Evolutionary conservation across 2,113 vertebrate species (phyloP).

Genomic region (Peucedramus taeniatus): DNA sequence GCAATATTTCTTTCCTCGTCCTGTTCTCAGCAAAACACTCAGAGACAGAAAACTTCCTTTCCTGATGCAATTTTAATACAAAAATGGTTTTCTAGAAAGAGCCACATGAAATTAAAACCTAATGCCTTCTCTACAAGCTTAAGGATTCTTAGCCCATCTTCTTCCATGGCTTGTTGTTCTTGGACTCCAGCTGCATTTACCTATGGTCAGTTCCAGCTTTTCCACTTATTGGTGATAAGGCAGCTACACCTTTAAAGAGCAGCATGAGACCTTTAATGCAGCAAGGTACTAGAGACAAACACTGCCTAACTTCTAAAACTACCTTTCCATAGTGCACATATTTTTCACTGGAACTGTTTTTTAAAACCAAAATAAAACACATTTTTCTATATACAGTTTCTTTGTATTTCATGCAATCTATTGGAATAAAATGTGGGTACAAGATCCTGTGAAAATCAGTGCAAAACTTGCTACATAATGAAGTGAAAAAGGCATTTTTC

Average conservation of each 20-base stretch:
- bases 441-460: background rate
- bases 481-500: conserved; percentile 14
- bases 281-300: background rate
- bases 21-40: background rate
- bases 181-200: background rate
- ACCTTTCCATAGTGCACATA: background rate
- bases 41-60: background rate
- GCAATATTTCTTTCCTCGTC: background rate
- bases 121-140: background rate
- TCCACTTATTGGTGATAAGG: background rate
- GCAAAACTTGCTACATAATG: conserved; percentile 3
- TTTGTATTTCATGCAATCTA: background rate
- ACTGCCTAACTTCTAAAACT: background rate
- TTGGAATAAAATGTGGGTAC: background rate
- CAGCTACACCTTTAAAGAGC: background rate
- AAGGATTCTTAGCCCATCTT: background rate
- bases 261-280: background rate
- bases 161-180: background rate
- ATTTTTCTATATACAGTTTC: background rate
- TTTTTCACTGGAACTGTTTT: background rate
- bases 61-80: background rate
- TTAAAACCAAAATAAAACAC: background rate
- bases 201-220: background rate
- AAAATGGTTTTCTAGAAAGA: background rate
- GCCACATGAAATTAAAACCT: background rate